Percentiles rank a stretch among this genome's conserved stretches.
Conservation (phyloP, 2,113 vertebrate species). For the Eudyptes chrysolophus region DNA sequence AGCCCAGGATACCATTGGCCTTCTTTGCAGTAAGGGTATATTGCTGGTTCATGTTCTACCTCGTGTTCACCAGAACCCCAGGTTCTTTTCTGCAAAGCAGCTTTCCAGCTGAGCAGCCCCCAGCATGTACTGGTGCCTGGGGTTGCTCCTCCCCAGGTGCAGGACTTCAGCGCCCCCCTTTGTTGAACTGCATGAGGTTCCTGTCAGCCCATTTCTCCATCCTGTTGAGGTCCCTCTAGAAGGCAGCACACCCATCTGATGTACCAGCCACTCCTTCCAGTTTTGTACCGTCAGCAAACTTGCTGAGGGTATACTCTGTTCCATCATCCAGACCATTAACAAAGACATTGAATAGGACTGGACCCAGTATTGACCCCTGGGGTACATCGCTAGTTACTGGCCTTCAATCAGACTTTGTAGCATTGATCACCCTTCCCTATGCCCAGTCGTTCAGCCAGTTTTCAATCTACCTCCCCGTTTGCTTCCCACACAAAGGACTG, state of each 20-base stretch:
- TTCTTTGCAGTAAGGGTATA: background rate
- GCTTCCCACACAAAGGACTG: background rate
- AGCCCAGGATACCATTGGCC: background rate
- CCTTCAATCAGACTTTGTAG: background rate
- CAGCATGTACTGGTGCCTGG: background rate
- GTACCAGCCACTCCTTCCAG: background rate
- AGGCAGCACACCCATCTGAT: background rate
- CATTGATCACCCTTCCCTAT: too few species aligned
- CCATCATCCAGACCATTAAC: background rate
- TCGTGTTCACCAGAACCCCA: background rate
- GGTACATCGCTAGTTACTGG: background rate
- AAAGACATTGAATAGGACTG: background rate
- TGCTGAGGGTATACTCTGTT: background rate
- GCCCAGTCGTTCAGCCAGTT: background rate
- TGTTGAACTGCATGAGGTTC: background rate
- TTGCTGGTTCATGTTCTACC: background rate
- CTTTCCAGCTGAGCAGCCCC: background rate
- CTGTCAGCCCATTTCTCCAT: background rate
- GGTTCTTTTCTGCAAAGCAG: background rate
- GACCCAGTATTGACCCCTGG: background rate
- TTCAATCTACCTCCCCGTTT: background rate
- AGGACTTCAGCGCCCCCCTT: background rate
- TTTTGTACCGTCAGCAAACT: background rate
- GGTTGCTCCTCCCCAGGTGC: background rate
- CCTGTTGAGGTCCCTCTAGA: background rate